Conservation (phyloP, 2,797 vertebrate species). For the Lemur catta region DNA sequence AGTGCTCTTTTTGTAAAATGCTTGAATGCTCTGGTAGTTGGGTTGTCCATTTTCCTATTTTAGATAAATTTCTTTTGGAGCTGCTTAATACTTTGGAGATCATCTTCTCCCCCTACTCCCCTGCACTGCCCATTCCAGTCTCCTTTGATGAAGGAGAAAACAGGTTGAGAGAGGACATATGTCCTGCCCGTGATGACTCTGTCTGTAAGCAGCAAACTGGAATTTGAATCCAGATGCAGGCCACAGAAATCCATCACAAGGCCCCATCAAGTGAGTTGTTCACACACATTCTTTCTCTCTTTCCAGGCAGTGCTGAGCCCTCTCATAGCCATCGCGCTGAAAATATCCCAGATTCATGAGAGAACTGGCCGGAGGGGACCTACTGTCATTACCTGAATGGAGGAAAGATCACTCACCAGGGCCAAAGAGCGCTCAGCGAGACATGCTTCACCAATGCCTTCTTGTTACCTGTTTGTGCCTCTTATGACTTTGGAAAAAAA, state of each 20-base stretch:
- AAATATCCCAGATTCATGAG: slow-evolving; percentile 98
- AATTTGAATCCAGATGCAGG: not conserved
- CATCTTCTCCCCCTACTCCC: not conserved
- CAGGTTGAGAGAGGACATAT: not conserved
- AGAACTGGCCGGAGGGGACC: slow-evolving; percentile 95
- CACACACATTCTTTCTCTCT: slow-evolving; percentile 51
- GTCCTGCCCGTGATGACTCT: fast-evolving
- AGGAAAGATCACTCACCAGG: slow-evolving; percentile 69
- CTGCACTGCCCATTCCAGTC: not conserved
- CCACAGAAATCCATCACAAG: not conserved
- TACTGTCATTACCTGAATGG: slow-evolving; percentile 95
- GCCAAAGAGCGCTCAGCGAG: slow-evolving; percentile 79
- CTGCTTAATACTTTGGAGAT: not conserved
- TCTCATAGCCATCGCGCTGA: slow-evolving; percentile 97
- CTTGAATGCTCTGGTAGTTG: not conserved
- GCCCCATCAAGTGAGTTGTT: not conserved
- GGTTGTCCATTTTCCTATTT: not conserved
- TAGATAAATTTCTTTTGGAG: not conserved
- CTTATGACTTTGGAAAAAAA: slow-evolving; percentile 70
- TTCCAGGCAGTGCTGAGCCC: slow-evolving; percentile 95
- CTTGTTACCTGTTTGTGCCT: slow-evolving; percentile 84
- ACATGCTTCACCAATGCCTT: slow-evolving; percentile 74
- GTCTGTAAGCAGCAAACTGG: not conserved
- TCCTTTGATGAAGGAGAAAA: not conserved
- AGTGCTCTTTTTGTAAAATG: not conserved